Evolutionary conservation across 2,797 vertebrate genomes (phyloP), one percentile per base, ranked within the genome.

Genomic region (Ptychadena robeensis): DNA sequence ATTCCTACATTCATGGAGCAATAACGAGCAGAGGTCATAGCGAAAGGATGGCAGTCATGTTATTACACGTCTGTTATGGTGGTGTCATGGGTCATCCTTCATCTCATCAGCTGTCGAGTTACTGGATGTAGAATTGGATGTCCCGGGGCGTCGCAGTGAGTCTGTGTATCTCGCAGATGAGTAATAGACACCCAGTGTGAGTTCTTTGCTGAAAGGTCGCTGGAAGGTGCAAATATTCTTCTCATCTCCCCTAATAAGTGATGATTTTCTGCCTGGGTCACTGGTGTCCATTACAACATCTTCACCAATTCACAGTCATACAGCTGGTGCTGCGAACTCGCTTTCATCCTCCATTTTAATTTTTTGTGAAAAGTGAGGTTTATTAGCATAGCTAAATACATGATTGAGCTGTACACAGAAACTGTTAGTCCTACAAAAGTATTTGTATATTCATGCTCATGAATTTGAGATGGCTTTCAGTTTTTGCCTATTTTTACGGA

Each of bases 171-270:
- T 18, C 2, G 8, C 30, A 14, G 38, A 78, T 78, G 64, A 78
- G 75, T 57, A 78, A 78, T 30, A 68, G 30, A 57, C 7, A 18
- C 8, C 48, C 8, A 53, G 63, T 65, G 73, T 44, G 40, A 32
- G 27, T 32, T 30, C 32, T 28, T 48, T n/a, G 74, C 63, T 66
- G 63, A 66, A 66, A 53, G 64, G 40, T 78, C 12, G 25, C 11
- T 15, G 31, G 9, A 48, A 74, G 40, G 72, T 38, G 80, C 32
- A 34, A 68, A 31, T 74, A 65, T 75, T 73, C 15, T 37, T 61
- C 44, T 28, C 64, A 31, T 32, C 66, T 38, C 7, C 11, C 14
- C 27, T 81, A 81, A 75, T 82, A 82, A 72, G 80, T 82, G 80
- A 59, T 59, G 34, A 31, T 68, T 68, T 59, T 38, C 25, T 53